phyloP scores from a whole-genome alignment of 2,888 invertebrate genomes.

The Aleiodes alternator region DNA sequence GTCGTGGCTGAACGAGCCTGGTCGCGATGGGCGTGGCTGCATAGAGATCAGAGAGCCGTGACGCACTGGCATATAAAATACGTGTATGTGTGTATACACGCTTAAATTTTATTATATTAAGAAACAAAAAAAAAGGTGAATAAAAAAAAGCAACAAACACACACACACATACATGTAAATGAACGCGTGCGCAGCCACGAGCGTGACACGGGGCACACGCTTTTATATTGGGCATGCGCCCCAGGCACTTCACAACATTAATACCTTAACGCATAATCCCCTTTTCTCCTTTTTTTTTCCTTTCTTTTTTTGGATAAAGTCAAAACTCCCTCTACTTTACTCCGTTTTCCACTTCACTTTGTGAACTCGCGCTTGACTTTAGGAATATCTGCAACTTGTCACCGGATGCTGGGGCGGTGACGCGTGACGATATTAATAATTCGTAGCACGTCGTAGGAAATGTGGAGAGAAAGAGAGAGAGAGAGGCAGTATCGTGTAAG shows the following conservation, averaged over 20 bases:
- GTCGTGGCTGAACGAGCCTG: conserved; percentile 70
- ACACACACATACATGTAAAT: neutral
- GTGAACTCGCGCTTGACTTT: conserved; percentile 30
- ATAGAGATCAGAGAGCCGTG: conserved; percentile 62
- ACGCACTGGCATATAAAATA: conserved; percentile 56
- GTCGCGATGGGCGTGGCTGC: conserved; percentile 71
- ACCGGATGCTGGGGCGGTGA: conserved; percentile 62
- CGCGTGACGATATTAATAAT: conserved; percentile 67
- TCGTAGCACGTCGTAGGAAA: conserved; percentile 58
- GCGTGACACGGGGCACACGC: conserved; percentile 57
- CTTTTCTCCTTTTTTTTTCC: neutral
- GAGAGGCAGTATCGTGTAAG: neutral
- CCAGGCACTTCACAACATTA: conserved; percentile 32
- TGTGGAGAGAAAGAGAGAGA: conserved; percentile 28
- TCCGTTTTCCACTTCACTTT: conserved; percentile 27
- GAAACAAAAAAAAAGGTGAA: no score
- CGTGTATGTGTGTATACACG: conserved; percentile 17
- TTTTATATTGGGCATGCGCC: conserved; percentile 54
- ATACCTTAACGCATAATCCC: conserved; percentile 17
- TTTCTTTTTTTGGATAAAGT: conserved; percentile 13
- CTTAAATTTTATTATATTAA: neutral
- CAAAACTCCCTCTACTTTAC: conserved; percentile 17
- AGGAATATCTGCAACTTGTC: conserved; percentile 50
- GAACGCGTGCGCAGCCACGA: conserved; percentile 54
- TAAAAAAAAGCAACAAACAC: neutral